phyloP scores from a whole-genome alignment of 2,888 invertebrate genomes.

The Leptinotarsa peninsularis region DNA sequence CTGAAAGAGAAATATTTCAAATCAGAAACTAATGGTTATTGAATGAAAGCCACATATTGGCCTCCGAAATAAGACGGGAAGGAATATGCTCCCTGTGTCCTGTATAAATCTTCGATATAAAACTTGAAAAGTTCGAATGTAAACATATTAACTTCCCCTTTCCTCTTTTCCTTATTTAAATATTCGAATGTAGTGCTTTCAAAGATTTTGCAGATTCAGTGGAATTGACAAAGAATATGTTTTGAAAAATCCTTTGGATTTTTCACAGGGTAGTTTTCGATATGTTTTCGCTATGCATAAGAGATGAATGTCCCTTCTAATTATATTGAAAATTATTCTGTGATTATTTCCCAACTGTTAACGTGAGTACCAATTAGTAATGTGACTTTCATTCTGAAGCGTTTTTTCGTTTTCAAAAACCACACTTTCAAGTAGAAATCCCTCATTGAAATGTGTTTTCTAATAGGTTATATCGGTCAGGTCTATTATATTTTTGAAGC shows the following conservation, averaged over 20 bases:
- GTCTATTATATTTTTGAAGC: no score
- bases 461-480: no score
- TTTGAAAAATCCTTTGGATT: neutral
- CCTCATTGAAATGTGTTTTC: no score
- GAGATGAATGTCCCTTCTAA: neutral
- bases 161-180: slow-evolving; percentile 45
- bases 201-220: slow-evolving; percentile 43
- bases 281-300: neutral
- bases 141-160: slow-evolving; percentile 53
- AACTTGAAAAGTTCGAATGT: slow-evolving; percentile 54
- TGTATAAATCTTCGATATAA: slow-evolving; percentile 44
- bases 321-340: no score
- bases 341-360: no score
- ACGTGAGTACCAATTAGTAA: no score
- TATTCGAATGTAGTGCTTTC: slow-evolving; percentile 51
- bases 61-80: slow-evolving; percentile 15
- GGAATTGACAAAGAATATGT: slow-evolving; percentile 21
- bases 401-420: no score
- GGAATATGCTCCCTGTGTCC: slow-evolving; percentile 41
- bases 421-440: no score
- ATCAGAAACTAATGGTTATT: neutral
- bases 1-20: slow-evolving; percentile 9
- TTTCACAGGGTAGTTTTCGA: slow-evolving; percentile 37
- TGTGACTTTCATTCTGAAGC: no score
- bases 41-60: slow-evolving; percentile 11